A percentile compares a stretch with the other conserved stretches of the same genome.
phyloP scores from a whole-genome alignment of 2,797 vertebrate genomes.

The Neopelma chrysocephalum region DNA sequence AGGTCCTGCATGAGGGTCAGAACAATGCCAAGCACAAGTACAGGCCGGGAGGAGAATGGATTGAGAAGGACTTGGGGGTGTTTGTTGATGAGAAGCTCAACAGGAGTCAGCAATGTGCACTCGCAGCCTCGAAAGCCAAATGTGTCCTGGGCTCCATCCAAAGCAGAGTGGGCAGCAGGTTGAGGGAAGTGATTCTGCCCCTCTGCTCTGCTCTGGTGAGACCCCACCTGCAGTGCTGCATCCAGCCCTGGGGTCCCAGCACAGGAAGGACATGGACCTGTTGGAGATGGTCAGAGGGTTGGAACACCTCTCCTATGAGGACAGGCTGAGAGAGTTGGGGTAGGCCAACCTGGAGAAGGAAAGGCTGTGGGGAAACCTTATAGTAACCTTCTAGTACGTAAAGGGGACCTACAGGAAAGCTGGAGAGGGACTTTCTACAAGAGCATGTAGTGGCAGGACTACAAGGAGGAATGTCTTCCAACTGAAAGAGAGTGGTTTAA shows the following conservation, averaged over 20 bases:
- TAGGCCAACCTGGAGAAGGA: neutral
- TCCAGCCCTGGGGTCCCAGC: neutral
- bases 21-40: neutral
- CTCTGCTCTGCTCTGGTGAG: neutral
- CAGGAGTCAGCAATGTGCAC: neutral
- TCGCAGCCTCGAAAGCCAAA: neutral
- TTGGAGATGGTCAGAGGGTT: neutral
- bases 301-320: neutral
- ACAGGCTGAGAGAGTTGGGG: neutral
- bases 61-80: neutral
- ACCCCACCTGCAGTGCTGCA: neutral
- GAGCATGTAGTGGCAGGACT: neutral
- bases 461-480: neutral
- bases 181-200: neutral
- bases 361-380: neutral
- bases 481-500: neutral
- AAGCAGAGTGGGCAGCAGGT: neutral
- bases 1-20: neutral
- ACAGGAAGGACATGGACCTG: neutral
- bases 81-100: neutral
- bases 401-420: neutral
- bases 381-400: neutral
- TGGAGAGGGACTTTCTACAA: neutral
- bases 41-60: accelerated
- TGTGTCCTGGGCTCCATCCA: neutral